A percentile compares a stretch with the other conserved stretches of the same genome.
Conservation (phyloP, 1,140 invertebrate species). For the Mamestra configurata region DNA sequence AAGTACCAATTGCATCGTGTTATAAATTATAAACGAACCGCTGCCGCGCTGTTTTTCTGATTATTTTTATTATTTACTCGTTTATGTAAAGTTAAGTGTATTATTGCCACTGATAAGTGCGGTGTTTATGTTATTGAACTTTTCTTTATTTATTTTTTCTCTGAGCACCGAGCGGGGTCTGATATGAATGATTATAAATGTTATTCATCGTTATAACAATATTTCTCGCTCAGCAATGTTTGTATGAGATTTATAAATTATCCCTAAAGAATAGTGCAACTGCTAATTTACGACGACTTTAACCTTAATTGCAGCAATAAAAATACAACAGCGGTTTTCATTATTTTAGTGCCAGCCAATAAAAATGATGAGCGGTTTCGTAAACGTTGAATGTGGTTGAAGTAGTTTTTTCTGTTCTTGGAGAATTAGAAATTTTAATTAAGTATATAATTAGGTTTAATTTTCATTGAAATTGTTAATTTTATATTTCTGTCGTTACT, state of each 20-base stretch:
- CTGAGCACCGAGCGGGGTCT: not conserved
- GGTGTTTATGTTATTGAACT: constrained; percentile 24
- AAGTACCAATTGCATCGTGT: not conserved
- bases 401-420: not conserved
- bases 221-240: not conserved
- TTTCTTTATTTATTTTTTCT: not conserved
- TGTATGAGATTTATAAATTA: constrained; percentile 6
- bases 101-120: constrained; percentile 7
- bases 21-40: not conserved
- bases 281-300: not conserved
- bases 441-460: not conserved
- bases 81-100: not conserved
- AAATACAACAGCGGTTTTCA: not conserved
- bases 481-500: not conserved
- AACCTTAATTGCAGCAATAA: constrained; percentile 29
- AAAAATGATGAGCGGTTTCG: not conserved
- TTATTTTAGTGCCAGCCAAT: constrained; percentile 35
- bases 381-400: not conserved
- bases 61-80: not conserved
- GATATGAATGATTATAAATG: not conserved
- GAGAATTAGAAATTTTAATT: not conserved
- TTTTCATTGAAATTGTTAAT: not conserved
- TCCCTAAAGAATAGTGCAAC: not conserved
- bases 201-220: not conserved
- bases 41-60: not conserved